Percentiles rank a stretch among this genome's conserved stretches.
Evolutionary conservation across 1,140 invertebrate genomes (phyloP).

Genomic region (Diorhabda sublineata): DNA sequence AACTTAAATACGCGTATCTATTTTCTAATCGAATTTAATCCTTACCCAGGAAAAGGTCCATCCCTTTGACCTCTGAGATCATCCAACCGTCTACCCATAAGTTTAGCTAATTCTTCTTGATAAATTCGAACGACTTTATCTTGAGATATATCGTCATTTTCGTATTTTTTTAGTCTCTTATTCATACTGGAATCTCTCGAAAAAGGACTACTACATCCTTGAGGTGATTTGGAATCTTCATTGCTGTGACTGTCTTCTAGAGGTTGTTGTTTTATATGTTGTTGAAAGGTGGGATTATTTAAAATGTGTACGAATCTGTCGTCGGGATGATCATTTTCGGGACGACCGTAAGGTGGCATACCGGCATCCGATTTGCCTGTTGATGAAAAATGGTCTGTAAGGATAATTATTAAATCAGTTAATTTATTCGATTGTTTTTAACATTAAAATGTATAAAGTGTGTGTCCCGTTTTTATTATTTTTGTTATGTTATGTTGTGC

Average conservation of each 20-base stretch:
- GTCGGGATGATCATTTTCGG: constrained; percentile 81
- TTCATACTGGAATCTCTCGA: constrained; percentile 67
- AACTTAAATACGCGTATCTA: not conserved
- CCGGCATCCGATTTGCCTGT: constrained; percentile 70
- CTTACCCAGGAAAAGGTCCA: constrained; percentile 63
- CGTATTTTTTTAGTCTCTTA: constrained; percentile 76
- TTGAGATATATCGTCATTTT: constrained; percentile 92
- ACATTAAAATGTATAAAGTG: too few relatives aligned
- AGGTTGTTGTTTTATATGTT: constrained; percentile 49
- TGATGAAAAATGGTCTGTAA: constrained; percentile 53
- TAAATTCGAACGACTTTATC: constrained; percentile 97
- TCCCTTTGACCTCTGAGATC: constrained; percentile 66
- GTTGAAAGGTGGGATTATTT: constrained; percentile 79
- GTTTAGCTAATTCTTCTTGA: constrained; percentile 90
- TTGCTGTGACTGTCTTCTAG: constrained; percentile 66
- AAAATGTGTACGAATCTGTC: constrained; percentile 92
- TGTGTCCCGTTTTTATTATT: too few relatives aligned
- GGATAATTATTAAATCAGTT: constrained; percentile 13
- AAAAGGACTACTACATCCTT: constrained; percentile 70
- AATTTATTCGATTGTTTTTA: too few relatives aligned
- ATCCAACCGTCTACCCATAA: constrained; percentile 76
- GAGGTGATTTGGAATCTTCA: constrained; percentile 77
- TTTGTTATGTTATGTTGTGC: too few relatives aligned
- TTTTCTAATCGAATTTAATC: constrained; percentile 15
- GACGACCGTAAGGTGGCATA: constrained; percentile 68